These are phyloP conservation scores for Aspiorhynchus laticeps DNA, from an alignment of 2,113 vertebrate genomes.

Conservation along the genomic window DNA sequence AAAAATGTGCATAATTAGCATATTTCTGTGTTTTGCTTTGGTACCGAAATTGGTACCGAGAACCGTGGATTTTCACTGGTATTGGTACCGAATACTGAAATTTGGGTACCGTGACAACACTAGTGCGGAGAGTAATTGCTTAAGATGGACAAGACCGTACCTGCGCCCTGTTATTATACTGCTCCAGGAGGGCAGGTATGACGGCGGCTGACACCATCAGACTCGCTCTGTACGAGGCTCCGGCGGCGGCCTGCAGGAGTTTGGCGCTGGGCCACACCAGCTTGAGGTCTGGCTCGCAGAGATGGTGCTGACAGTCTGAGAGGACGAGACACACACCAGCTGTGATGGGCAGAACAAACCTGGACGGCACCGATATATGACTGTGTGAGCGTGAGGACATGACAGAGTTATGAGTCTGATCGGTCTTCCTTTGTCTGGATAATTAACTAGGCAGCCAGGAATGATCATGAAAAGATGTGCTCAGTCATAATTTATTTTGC, in stretches of 20 bases:
- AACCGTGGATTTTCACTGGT: too few relatives aligned
- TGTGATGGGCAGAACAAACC: background rate
- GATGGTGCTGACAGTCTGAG: conserved; percentile 91
- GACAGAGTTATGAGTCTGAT: background rate
- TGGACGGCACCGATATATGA: background rate
- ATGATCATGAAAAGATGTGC: background rate
- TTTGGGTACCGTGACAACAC: too few relatives aligned
- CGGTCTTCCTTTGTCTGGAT: background rate
- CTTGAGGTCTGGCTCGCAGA: conserved; percentile 94
- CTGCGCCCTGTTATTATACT: conserved; percentile 86
- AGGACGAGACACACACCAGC: background rate
- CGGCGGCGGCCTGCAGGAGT: conserved; percentile 89
- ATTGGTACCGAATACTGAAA: too few relatives aligned
- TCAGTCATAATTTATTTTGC: background rate
- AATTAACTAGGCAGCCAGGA: background rate
- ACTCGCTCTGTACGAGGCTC: conserved; percentile 85
- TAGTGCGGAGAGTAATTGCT: background rate
- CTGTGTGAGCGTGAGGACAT: background rate
- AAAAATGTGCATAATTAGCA: too few relatives aligned
- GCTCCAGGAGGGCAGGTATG: conserved; percentile 86
- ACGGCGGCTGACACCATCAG: conserved; percentile 74
- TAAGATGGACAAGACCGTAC: conserved; percentile 63
- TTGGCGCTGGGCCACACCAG: conserved; percentile 97
- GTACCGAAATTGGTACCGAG: too few relatives aligned
- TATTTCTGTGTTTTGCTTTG: too few relatives aligned